phyloP scores from a whole-genome alignment of 1,140 invertebrate species.

The Drosophila albomicans region DNA sequence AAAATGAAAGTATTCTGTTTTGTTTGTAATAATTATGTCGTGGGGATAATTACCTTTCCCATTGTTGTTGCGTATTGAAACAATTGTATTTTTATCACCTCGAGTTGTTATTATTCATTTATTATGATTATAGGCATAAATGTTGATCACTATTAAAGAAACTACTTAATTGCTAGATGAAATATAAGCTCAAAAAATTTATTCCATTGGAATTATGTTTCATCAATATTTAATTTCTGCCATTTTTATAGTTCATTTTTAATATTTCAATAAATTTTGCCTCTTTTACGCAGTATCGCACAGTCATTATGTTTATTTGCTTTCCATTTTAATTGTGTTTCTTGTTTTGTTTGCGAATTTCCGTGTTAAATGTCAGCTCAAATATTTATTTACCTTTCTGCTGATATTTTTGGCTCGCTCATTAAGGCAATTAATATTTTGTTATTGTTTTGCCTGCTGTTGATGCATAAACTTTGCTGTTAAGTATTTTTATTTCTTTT shows the following conservation, averaged over 20 bases:
- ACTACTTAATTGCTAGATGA: neutral
- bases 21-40: neutral
- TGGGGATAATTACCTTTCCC: no score
- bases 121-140: no score
- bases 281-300: conserved; percentile 4
- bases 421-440: conserved; percentile 61
- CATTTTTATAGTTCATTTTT: neutral
- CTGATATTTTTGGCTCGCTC: conserved; percentile 41
- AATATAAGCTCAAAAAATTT: neutral
- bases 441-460: conserved; percentile 23
- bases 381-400: conserved; percentile 55
- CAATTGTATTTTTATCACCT: no score
- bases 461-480: conserved; percentile 42
- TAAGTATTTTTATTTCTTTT: conserved; percentile 19
- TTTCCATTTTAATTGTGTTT: neutral
- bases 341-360: conserved; percentile 36
- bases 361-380: conserved; percentile 46
- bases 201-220: no score
- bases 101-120: no score
- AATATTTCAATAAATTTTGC: neutral
- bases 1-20: neutral
- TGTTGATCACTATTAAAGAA: no score
- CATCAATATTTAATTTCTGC: neutral
- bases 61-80: no score
- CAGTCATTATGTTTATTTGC: neutral